These are phyloP conservation scores for Caenorhabditis brenneri DNA, from an alignment of 1,140 invertebrate genomes.

Conservation along the genomic window DNA sequence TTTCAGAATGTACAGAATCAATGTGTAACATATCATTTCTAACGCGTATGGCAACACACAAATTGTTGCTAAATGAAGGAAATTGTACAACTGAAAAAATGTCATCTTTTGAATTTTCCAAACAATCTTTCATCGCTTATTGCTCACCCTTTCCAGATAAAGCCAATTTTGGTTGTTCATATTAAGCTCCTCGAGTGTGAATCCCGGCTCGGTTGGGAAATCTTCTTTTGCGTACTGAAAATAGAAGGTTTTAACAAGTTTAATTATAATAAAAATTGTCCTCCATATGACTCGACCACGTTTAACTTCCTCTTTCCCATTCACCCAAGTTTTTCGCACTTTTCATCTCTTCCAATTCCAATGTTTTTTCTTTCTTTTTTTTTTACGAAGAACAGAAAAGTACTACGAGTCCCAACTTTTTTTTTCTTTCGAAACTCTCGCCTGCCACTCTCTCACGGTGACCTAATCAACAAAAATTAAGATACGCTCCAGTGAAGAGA, in stretches of 20 bases:
- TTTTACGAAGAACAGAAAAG: background rate
- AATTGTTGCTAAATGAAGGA: conserved; percentile 48
- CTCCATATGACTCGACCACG: background rate
- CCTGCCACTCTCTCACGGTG: background rate
- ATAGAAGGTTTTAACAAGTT: background rate
- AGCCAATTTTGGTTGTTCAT: conserved; percentile 16
- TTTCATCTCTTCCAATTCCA: background rate
- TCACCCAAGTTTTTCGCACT: background rate
- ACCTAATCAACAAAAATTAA: conserved; percentile 5
- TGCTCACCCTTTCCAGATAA: conserved; percentile 20
- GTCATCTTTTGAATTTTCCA: background rate
- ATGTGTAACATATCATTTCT: conserved; percentile 49
- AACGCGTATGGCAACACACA: conserved; percentile 47
- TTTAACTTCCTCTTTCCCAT: background rate
- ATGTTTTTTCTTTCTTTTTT: background rate
- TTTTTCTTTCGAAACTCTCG: background rate
- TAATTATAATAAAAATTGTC: background rate
- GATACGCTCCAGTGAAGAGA: background rate
- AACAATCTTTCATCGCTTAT: background rate
- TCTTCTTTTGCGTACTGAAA: conserved; percentile 35
- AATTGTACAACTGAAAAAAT: conserved; percentile 45
- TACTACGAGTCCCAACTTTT: background rate
- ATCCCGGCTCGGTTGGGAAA: conserved; percentile 10
- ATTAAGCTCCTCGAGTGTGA: conserved; percentile 15
- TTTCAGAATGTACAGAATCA: conserved; percentile 47